These are phyloP conservation scores for Oasisia sp. DNA, from an alignment of 2,888 invertebrate species.

Conservation along the genomic window DNA sequence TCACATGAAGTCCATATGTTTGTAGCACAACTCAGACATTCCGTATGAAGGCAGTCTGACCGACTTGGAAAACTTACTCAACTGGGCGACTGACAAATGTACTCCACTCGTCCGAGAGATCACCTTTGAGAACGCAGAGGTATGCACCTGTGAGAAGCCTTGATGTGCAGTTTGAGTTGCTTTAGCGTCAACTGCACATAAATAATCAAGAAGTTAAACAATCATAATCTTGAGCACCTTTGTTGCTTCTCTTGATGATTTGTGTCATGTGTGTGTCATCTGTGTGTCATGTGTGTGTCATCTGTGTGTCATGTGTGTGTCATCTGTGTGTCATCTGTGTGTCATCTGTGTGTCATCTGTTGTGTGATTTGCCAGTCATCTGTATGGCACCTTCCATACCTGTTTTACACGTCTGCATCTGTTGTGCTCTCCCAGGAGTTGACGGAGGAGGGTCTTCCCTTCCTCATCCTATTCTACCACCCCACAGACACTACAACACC, in stretches of 20 bases:
- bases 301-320: too few relatives aligned
- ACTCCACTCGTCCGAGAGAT: conserved; percentile 97
- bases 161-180: not conserved
- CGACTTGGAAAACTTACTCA: conserved; percentile 42
- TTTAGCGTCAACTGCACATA: not conserved
- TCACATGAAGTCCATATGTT: not conserved
- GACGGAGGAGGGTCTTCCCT: conserved; percentile 97
- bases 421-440: conserved; percentile 73
- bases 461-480: conserved; percentile 94
- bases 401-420: not conserved
- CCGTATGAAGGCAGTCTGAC: not conserved
- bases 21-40: not conserved
- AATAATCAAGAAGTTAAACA: too few relatives aligned
- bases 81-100: conserved; percentile 92
- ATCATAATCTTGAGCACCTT: too few relatives aligned
- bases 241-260: too few relatives aligned
- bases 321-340: too few relatives aligned
- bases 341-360: too few relatives aligned
- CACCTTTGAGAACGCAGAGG: conserved; percentile 98
- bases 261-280: too few relatives aligned
- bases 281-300: too few relatives aligned
- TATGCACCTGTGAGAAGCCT: conserved; percentile 38
- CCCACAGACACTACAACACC: conserved; percentile 85
- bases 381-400: not conserved
- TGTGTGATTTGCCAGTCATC: too few relatives aligned